These are phyloP conservation scores for Eubucco bourcierii DNA, from an alignment of 2,113 vertebrate genomes.

Conservation along the genomic window DNA sequence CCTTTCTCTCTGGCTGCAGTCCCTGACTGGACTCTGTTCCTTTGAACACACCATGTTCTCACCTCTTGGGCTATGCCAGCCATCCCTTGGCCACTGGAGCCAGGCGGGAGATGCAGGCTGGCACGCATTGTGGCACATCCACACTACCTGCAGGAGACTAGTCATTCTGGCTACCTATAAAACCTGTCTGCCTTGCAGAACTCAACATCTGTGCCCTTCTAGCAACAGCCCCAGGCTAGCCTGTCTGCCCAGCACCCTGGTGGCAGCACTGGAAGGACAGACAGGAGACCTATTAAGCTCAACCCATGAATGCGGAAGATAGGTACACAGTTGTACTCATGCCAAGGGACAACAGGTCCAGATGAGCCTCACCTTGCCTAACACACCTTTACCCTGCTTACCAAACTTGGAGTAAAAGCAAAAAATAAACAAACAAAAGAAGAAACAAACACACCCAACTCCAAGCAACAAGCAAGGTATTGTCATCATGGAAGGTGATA, in stretches of 20 bases:
- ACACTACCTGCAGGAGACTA: background rate
- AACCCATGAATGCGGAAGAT: accelerated
- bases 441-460: background rate
- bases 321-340: background rate
- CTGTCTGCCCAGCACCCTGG: background rate
- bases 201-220: background rate
- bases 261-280: background rate
- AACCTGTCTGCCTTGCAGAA: constrained; percentile 57
- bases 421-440: background rate
- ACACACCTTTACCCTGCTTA: background rate
- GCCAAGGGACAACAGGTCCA: background rate
- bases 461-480: background rate
- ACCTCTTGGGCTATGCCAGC: background rate
- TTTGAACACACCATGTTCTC: background rate
- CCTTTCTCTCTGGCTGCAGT: background rate
- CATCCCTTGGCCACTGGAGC: background rate
- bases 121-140: background rate
- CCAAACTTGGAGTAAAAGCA: background rate
- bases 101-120: background rate
- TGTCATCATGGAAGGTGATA: background rate
- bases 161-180: constrained; percentile 13
- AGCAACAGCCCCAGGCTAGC: constrained; percentile 52
- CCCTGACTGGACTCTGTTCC: background rate
- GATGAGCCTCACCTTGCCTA: background rate
- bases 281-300: accelerated